These are phyloP conservation scores for Dione juno DNA, from an alignment of 2,888 invertebrate genomes.

Conservation along the genomic window DNA sequence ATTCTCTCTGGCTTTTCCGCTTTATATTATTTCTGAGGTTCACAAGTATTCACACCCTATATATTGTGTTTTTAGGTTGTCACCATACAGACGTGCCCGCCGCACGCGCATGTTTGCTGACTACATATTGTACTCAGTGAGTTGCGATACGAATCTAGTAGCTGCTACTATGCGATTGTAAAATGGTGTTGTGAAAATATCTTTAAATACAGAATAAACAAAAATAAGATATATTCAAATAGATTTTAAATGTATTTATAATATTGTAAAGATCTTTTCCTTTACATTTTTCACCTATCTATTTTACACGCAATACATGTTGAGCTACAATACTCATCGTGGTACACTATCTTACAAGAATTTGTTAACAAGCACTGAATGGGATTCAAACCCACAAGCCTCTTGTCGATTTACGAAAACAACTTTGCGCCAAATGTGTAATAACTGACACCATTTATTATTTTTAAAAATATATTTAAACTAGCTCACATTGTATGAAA, in stretches of 20 bases:
- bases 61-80: conserved; percentile 23
- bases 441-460: not conserved
- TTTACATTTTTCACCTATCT: too few species aligned
- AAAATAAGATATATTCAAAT: too few species aligned
- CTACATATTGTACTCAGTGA: conserved; percentile 26
- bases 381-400: not conserved
- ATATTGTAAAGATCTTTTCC: too few species aligned
- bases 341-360: too few species aligned
- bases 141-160: conserved; percentile 31
- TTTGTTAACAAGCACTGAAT: too few species aligned
- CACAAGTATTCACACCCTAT: not conserved
- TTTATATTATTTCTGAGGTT: too few species aligned
- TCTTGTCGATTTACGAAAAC: not conserved
- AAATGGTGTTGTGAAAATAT: conserved; percentile 6
- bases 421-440: not conserved
- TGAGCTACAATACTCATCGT: too few species aligned
- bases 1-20: too few species aligned
- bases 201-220: too few species aligned
- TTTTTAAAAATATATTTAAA: not conserved
- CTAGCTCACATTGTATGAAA: not conserved
- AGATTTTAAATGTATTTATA: too few species aligned
- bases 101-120: conserved; percentile 30
- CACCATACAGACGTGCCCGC: conserved; percentile 27
- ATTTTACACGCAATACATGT: too few species aligned
- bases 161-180: conserved; percentile 18